phyloP scores from a whole-genome alignment of 2,113 vertebrate species.

The Megaceryle maxima region DNA sequence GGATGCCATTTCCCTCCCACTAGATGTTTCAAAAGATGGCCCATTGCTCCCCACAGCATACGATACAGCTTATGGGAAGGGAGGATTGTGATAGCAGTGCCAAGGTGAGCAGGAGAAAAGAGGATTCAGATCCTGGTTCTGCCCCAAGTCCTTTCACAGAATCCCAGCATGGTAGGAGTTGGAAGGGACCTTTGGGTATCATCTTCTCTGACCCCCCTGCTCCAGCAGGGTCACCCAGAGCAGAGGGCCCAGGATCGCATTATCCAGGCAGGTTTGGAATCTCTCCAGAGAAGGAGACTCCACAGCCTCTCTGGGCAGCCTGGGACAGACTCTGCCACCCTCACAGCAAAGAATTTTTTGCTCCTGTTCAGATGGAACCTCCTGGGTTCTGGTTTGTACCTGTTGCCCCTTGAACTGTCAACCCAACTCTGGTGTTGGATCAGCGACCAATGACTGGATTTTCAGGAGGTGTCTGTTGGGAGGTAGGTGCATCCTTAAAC shows the following conservation, averaged over 20 bases:
- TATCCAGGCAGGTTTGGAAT: neutral
- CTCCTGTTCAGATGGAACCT: neutral
- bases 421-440: neutral
- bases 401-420: neutral
- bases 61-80: too few relatives aligned
- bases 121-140: neutral
- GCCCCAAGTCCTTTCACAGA: neutral
- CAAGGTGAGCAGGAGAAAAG: neutral
- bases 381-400: neutral
- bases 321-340: neutral
- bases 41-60: accelerated
- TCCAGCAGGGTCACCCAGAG: neutral
- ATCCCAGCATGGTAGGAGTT: neutral
- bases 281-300: neutral
- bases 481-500: neutral
- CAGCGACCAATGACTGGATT: neutral
- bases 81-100: neutral
- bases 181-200: neutral
- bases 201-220: neutral
- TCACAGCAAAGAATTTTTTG: neutral
- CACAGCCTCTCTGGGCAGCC: neutral
- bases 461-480: neutral
- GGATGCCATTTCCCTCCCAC: neutral
- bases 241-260: neutral
- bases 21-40: neutral